Base-by-base conservation (phyloP, 2,797 vertebrate species). In the Gadopsis marmoratus region DNA sequence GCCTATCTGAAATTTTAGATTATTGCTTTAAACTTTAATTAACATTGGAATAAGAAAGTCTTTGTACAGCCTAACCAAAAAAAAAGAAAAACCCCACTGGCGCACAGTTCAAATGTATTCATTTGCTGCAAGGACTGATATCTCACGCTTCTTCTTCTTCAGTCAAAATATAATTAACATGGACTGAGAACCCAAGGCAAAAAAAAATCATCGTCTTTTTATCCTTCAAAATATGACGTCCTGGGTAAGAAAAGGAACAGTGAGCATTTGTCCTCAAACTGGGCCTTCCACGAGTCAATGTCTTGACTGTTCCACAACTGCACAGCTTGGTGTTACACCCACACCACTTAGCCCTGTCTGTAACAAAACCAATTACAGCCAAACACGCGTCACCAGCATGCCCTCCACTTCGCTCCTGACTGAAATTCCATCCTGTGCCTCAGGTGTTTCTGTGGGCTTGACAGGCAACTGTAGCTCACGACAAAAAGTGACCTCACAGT, bases 291-390 rank as follows among this genome's bases (percentile, higher is more conserved):
- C 19, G 58, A 70, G 41, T 56, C 60, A 16, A 50, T 37, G 67
- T 63, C 67, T 54, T 47, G 41, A 56, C 72, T 45, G 59, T 72
- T 85, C 56, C 66, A 54, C 59, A 45, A 31, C 59, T 23, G 58
- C 78, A 59, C 55, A 29, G 53, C 74, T 78, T 39, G 2, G 26
- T 29, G 68, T 75, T 73, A 35, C 79, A 65, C 73, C 76, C 85
- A 73, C 79, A 73, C 39, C 80, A 76, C 71, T 81, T 76, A 83
- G 63, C 59, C 76, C 58, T 60, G 56, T 80, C 76, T 85, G 76
- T 78, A 86, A 85, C 84, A 59, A 91, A 91, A 86, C 74, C 77
- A 74, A 84, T 88, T 89, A 84, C 69, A 84, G 86, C 81, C 74
- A 67, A 85, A 84, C 75, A 54, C 72, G 21, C 76, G 83, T 85